Conservation (phyloP, 2,113 vertebrate species). For the Microcebus jonahi region DNA sequence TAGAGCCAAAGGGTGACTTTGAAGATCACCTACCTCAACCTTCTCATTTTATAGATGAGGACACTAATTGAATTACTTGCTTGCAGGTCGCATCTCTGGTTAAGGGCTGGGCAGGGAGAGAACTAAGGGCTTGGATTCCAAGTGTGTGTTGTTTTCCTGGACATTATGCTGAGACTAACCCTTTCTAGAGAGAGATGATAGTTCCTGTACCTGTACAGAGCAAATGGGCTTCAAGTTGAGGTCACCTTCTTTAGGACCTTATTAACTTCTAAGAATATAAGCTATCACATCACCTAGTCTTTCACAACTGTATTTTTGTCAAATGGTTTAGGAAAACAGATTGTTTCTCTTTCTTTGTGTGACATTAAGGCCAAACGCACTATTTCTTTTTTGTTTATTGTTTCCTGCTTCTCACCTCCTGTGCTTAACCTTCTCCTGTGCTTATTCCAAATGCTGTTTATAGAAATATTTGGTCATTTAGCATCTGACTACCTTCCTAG, state of each 20-base stretch:
- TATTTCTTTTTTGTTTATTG: neutral
- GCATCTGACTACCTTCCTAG: neutral
- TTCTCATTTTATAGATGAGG: neutral
- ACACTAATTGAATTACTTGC: neutral
- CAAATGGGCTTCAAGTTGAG: neutral
- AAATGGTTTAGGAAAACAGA: neutral
- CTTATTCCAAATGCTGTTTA: neutral
- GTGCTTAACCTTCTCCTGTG: neutral
- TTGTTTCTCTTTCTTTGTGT: neutral
- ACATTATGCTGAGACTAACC: neutral
- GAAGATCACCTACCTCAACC: neutral
- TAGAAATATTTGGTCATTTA: neutral
- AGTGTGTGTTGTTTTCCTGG: neutral
- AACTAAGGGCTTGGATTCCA: neutral
- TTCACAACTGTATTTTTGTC: neutral
- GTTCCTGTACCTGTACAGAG: neutral
- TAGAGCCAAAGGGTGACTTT: neutral
- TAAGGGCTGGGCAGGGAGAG: neutral
- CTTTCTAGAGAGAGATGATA: neutral
- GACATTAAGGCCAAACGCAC: neutral
- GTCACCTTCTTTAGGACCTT: neutral
- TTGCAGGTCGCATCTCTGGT: neutral
- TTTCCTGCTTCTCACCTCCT: neutral
- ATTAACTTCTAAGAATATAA: neutral
- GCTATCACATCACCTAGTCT: neutral